Percentiles rank a stretch among this genome's conserved stretches.
Conservation (phyloP, 2,888 invertebrate genomes). For the Amiota mariae region DNA sequence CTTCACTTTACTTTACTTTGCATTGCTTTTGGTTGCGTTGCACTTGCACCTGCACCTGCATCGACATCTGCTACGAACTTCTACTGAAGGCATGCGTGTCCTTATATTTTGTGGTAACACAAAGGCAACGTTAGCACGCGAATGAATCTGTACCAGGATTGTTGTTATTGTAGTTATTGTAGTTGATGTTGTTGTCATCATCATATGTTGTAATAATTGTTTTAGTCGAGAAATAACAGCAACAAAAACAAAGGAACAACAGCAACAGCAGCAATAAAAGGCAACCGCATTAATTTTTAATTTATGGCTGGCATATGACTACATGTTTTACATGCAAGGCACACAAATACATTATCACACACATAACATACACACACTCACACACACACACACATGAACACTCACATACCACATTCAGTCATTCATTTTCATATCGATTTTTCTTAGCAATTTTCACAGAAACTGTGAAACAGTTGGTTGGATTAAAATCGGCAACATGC, state of each 20-base stretch:
- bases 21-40: neutral
- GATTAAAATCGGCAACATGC: slow-evolving; percentile 1
- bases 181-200: too few relatives aligned
- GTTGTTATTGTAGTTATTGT: neutral
- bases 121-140: slow-evolving; percentile 11
- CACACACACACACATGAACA: too few relatives aligned
- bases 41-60: neutral
- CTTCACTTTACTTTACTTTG: neutral
- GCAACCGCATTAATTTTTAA: slow-evolving; percentile 25
- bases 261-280: neutral
- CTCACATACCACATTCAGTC: too few relatives aligned
- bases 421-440: slow-evolving; percentile 14
- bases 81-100: too few relatives aligned
- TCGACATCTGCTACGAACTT: too few relatives aligned
- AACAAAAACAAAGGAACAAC: neutral
- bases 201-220: slow-evolving; percentile 22
- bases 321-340: slow-evolving; percentile 21
- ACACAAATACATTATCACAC: too few relatives aligned
- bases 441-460: neutral
- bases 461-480: neutral
- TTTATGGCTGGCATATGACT: slow-evolving; percentile 29
- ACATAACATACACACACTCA: too few relatives aligned
- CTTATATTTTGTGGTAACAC: neutral
- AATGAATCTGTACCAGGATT: neutral
- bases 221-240: slow-evolving; percentile 4